Evolutionary conservation across 1,140 invertebrate genomes (phyloP).

Genomic region (Episyrphus balteatus): DNA sequence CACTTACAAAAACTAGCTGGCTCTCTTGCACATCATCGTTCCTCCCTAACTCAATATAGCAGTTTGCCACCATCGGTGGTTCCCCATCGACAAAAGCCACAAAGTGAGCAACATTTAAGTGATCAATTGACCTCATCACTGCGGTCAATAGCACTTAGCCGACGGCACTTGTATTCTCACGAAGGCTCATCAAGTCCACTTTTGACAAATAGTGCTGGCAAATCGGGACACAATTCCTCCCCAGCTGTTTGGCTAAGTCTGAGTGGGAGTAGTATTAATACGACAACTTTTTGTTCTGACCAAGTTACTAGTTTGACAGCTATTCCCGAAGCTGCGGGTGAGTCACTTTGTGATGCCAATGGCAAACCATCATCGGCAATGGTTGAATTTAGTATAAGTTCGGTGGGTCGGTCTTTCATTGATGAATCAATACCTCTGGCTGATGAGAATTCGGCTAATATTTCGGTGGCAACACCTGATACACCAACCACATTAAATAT

Average conservation of each 20-base stretch:
- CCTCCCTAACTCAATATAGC: neutral
- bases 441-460: constrained; percentile 11
- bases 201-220: constrained; percentile 17
- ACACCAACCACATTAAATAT: constrained; percentile 44
- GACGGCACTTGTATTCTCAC: constrained; percentile 29
- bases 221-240: constrained; percentile 11
- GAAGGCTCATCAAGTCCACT: constrained; percentile 25
- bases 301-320: neutral
- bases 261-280: constrained; percentile 17
- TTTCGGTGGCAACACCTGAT: constrained; percentile 43
- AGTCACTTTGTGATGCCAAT: neutral
- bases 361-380: constrained; percentile 3
- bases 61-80: no score
- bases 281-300: constrained; percentile 11
- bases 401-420: constrained; percentile 34
- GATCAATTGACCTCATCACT: constrained; percentile 29
- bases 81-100: no score
- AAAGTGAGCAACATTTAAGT: no score
- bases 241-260: constrained; percentile 20
- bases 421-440: constrained; percentile 17
- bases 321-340: neutral
- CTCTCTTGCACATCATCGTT: constrained; percentile 21
- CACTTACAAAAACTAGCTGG: constrained; percentile 31
- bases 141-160: constrained; percentile 39
- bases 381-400: constrained; percentile 32